These are phyloP conservation scores for Ferdinandea cuprea DNA, from an alignment of 2,888 invertebrate species.

Conservation along the genomic window DNA sequence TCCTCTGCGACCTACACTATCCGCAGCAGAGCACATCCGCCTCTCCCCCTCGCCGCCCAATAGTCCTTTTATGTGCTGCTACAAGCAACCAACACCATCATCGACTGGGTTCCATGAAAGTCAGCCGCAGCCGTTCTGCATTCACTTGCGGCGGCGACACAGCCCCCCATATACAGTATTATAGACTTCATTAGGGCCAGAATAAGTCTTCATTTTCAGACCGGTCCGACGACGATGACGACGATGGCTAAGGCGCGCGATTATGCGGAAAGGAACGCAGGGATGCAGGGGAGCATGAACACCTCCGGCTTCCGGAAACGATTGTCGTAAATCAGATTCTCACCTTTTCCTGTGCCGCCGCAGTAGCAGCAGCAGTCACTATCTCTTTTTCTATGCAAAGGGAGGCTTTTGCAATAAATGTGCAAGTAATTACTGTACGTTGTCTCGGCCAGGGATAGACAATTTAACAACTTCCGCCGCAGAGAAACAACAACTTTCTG, in stretches of 20 bases:
- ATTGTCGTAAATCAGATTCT: constrained; percentile 69
- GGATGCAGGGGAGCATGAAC: constrained; percentile 17
- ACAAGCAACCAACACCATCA: background rate
- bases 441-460: constrained; percentile 19
- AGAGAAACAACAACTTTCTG: constrained; percentile 19
- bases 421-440: constrained; percentile 41
- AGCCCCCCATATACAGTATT: background rate
- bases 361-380: too few relatives aligned
- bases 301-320: constrained; percentile 62
- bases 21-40: constrained; percentile 2
- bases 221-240: background rate
- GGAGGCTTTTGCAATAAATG: constrained; percentile 35
- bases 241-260: background rate
- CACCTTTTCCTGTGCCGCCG: constrained; percentile 37
- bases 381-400: background rate
- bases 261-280: constrained; percentile 17
- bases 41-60: background rate
- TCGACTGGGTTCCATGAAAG: constrained; percentile 20
- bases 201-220: constrained; percentile 47
- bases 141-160: constrained; percentile 28
- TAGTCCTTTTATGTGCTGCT: background rate
- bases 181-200: constrained; percentile 60
- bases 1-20: constrained; percentile 45
- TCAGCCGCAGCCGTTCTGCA: constrained; percentile 31
- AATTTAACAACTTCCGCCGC: constrained; percentile 45